Conservation (phyloP, 2,888 invertebrate genomes). For the Hymenopus coronatus region DNA sequence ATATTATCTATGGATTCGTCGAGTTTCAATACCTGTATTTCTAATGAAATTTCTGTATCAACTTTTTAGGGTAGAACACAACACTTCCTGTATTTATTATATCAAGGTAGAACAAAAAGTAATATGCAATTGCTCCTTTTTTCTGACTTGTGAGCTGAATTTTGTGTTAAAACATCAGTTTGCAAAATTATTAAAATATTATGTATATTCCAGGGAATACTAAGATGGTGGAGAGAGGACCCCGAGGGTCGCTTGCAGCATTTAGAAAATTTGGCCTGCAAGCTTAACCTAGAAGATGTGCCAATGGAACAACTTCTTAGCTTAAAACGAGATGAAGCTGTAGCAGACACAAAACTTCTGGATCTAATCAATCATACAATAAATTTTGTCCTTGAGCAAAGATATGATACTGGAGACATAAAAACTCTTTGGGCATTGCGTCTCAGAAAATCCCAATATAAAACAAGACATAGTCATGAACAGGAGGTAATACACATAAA, state of each 20-base stretch:
- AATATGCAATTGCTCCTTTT: too few relatives aligned
- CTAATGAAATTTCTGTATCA: too few relatives aligned
- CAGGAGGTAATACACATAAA: conserved; percentile 31
- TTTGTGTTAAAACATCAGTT: background rate
- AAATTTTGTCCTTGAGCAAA: conserved; percentile 24
- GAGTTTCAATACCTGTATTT: too few relatives aligned
- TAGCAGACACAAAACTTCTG: conserved; percentile 24
- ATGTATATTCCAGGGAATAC: conserved; percentile 35
- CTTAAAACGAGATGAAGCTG: conserved; percentile 37
- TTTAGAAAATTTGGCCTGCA: conserved; percentile 36
- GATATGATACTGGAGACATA: conserved; percentile 28
- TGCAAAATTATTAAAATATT: background rate
- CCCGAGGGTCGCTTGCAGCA: conserved; percentile 33
- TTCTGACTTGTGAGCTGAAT: background rate
- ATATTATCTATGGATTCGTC: too few relatives aligned
- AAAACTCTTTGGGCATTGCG: background rate
- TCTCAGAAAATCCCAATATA: conserved; percentile 1
- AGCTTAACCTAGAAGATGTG: conserved; percentile 38
- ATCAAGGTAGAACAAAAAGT: too few relatives aligned
- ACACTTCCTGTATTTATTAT: too few relatives aligned
- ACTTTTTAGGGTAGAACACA: too few relatives aligned
- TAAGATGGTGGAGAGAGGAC: conserved; percentile 39
- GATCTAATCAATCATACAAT: conserved; percentile 24
- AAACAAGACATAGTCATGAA: conserved; percentile 31
- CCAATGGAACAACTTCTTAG: conserved; percentile 38